A percentile compares a stretch with the other conserved stretches of the same genome.
Evolutionary conservation across 2,113 vertebrate species (phyloP).

Genomic region (Limnothrissa miodon): DNA sequence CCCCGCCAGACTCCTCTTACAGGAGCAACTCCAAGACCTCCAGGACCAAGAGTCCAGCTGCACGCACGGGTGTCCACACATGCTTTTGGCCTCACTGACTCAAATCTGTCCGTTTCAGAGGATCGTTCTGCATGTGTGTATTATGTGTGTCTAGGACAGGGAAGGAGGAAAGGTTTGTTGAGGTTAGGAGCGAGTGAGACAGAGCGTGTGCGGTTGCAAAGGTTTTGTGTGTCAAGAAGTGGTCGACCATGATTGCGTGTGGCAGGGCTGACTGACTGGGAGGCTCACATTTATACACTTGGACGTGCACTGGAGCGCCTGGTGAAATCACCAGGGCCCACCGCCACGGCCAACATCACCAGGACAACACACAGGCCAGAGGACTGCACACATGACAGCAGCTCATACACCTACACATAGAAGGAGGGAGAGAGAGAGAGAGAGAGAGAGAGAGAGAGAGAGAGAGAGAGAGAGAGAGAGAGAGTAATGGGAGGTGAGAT

Average conservation of each 20-base stretch:
- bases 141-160: no score
- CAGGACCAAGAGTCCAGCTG: background rate
- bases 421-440: background rate
- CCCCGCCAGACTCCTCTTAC: background rate
- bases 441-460: no score
- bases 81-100: background rate
- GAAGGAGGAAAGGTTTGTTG: no score
- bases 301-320: conserved; percentile 45
- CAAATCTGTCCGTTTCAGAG: background rate
- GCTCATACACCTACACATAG: conserved; percentile 36
- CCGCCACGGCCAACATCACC: conserved; percentile 34
- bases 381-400: conserved; percentile 36
- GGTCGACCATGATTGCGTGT: conserved; percentile 45
- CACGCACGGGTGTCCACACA: background rate
- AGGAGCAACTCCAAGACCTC: background rate
- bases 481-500: background rate
- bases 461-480: background rate
- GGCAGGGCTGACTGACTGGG: conserved; percentile 42
- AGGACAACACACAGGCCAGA: background rate
- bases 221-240: background rate
- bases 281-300: conserved; percentile 55
- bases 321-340: conserved; percentile 54
- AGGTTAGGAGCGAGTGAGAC: conserved; percentile 55
- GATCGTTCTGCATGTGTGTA: background rate
- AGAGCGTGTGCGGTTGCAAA: background rate